Percentiles rank a stretch among this genome's conserved stretches.
These are phyloP conservation scores for Casuarius casuarius DNA, from an alignment of 2,113 vertebrate genomes.

Conservation along the genomic window DNA sequence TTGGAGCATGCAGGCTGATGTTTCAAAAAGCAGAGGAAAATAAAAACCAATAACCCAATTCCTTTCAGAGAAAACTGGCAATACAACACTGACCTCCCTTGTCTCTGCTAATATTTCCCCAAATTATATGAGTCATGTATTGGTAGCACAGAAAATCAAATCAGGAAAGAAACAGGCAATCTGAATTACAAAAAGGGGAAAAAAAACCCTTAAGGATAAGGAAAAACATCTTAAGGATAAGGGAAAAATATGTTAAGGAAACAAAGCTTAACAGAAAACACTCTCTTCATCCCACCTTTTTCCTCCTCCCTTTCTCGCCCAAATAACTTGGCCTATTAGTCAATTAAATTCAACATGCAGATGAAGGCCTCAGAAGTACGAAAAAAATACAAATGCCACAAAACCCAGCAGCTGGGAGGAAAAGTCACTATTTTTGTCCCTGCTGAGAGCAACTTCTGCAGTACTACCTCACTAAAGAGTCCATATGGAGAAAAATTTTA, in stretches of 20 bases:
- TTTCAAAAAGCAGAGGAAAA: not conserved
- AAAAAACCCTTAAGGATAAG: not conserved
- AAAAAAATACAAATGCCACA: not conserved
- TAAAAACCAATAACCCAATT: not conserved
- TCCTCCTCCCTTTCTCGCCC: not conserved
- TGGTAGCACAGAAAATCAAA: not conserved
- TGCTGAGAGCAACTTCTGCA: not conserved
- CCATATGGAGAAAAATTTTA: not conserved
- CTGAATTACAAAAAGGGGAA: not conserved
- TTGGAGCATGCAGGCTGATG: not conserved
- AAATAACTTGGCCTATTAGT: accelerated
- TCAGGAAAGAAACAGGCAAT: not conserved
- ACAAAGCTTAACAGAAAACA: not conserved
- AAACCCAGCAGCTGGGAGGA: not conserved
- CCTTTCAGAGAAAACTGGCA: not conserved
- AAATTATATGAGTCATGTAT: not conserved
- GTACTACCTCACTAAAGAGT: not conserved
- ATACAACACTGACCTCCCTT: not conserved
- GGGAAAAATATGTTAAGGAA: not conserved
- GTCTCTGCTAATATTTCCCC: not conserved
- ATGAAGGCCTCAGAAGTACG: not conserved
- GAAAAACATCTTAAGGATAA: not conserved
- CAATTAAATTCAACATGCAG: not conserved
- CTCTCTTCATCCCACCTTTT: not conserved
- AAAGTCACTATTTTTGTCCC: not conserved